Percentiles rank a stretch among this genome's conserved stretches.
phyloP scores from a whole-genome alignment of 2,888 invertebrate genomes.

The Drosophila paranaensis region DNA sequence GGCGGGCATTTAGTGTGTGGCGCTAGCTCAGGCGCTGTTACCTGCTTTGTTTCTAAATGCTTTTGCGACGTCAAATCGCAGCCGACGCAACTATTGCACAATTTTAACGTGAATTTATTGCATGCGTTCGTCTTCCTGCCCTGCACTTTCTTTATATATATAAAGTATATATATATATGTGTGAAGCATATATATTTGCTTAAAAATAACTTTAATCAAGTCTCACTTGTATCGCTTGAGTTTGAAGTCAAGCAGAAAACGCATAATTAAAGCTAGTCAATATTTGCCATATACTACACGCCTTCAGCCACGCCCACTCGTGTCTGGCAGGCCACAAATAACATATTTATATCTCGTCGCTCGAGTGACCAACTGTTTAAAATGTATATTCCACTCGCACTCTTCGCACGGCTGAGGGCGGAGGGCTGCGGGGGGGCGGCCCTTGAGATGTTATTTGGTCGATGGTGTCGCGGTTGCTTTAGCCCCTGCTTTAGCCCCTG shows the following conservation, averaged over 20 bases:
- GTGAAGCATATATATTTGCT: not conserved
- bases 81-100: constrained; percentile 64
- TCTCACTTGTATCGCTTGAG: not conserved
- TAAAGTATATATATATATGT: no score
- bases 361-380: constrained; percentile 10
- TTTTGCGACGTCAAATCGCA: constrained; percentile 21
- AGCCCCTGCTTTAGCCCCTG: not conserved
- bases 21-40: constrained; percentile 19
- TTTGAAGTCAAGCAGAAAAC: no score
- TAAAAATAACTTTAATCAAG: constrained; percentile 4
- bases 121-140: constrained; percentile 22
- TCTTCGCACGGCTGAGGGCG: not conserved
- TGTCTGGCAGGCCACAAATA: not conserved
- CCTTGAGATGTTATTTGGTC: constrained; percentile 13
- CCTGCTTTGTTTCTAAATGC: constrained; percentile 54
- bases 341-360: constrained; percentile 1
- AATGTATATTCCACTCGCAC: constrained; percentile 4
- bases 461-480: constrained; percentile 5
- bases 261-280: no score
- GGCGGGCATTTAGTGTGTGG: constrained; percentile 11
- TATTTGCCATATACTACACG: no score
- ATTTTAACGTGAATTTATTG: constrained; percentile 72
- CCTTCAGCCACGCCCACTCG: not conserved
- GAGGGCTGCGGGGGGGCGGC: not conserved
- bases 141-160: not conserved